Base-by-base conservation (phyloP, 2,113 vertebrate species). In the Eclectus roratus region DNA sequence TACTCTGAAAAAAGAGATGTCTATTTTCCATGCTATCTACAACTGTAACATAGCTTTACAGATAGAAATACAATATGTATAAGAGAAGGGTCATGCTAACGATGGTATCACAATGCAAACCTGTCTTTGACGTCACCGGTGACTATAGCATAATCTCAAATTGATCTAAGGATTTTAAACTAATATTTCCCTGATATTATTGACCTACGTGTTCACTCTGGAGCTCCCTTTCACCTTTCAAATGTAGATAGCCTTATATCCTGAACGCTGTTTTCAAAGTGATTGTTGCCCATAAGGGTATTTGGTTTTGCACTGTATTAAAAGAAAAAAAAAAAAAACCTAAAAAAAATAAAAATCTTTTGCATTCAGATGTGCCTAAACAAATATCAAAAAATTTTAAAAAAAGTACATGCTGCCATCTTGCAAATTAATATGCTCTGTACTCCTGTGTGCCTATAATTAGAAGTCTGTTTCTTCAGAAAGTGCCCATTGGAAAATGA, bases 301-400 rank as follows among this genome's bases (percentile, higher is more conserved):
- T 88, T 97, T 14, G 20, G 96, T 96, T 95, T 98, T 98, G 98
- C 97, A 98, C 97, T 97, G 96, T 97, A 72, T 95, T 97, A 89
- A 68, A 94, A 95, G 96, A 77, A 94, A 87, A 72, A 13, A 69
- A 15, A n/a, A n/a, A 25, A 77, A 43, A 60, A n/a, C 17, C 55
- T n/a, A 56, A 61, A 53, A 65, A 94, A 56, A 84, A 77, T 46
- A 65, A 76, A 96, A 64, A 87, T 63, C 25, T 93, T 96, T 96
- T 96, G 95, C 97, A 97, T 98, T 97, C 97, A 94, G 91, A 97
- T 91, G 98, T 98, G 98, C 98, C 98, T 98, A 94, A 97, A 65
- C 31, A 74, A 77, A 92, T 2, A 56, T 78, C 0, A 44, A 84
- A 53, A 39, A 29, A 23, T 7, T 29, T 1, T 5, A 69, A 94